phyloP scores from a whole-genome alignment of 2,113 vertebrate genomes.

The Halcyon senegalensis region DNA sequence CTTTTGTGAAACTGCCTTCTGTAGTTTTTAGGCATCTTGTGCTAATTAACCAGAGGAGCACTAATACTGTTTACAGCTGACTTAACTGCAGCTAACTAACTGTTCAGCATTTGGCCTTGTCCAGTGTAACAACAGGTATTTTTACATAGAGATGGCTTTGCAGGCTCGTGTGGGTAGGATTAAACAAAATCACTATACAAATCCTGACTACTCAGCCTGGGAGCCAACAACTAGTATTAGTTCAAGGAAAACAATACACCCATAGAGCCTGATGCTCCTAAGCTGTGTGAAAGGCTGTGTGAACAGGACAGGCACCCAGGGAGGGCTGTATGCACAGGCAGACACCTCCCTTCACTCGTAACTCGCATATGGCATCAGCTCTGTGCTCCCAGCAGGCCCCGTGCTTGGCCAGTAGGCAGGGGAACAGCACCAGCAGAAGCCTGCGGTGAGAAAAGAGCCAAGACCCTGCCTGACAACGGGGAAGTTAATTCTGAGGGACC shows the following conservation, averaged over 20 bases:
- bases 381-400: neutral
- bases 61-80: neutral
- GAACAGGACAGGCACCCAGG: fast-evolving
- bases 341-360: fast-evolving
- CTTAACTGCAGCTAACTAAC: neutral
- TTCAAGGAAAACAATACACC: neutral
- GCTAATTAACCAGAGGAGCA: neutral
- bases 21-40: neutral
- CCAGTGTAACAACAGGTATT: fast-evolving
- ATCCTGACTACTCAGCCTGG: neutral
- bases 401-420: neutral
- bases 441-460: neutral
- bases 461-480: neutral
- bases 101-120: no score
- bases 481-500: neutral
- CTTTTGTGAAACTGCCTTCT: neutral
- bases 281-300: fast-evolving
- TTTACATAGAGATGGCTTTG: neutral
- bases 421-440: fast-evolving
- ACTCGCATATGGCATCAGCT: fast-evolving
- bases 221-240: neutral
- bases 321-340: neutral
- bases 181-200: neutral
- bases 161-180: fast-evolving
- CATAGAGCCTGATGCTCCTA: neutral